These are phyloP conservation scores for Lysiphlebus fabarum DNA, from an alignment of 1,140 invertebrate genomes.

Conservation along the genomic window DNA sequence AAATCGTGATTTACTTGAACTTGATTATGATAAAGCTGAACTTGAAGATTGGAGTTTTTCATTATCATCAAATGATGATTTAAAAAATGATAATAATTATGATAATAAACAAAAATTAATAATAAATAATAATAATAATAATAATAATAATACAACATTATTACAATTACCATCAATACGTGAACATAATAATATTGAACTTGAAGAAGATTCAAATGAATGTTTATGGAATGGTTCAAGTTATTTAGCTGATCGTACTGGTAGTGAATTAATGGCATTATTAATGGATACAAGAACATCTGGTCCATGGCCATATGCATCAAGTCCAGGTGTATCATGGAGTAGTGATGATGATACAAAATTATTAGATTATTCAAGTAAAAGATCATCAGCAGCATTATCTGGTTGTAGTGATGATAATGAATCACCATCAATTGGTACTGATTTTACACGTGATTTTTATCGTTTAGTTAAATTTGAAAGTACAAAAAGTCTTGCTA, in stretches of 20 bases:
- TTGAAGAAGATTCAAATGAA: constrained; percentile 71
- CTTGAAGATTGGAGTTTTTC: constrained; percentile 77
- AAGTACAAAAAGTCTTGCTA: constrained; percentile 75
- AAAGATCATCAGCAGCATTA: constrained; percentile 66
- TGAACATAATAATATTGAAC: constrained; percentile 63
- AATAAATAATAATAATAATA: constrained; percentile 34
- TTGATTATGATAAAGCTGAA: constrained; percentile 72
- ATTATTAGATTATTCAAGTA: constrained; percentile 49
- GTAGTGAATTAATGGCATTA: constrained; percentile 53
- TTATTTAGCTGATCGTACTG: constrained; percentile 58
- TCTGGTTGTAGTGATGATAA: constrained; percentile 64
- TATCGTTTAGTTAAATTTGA: constrained; percentile 75
- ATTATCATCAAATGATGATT: constrained; percentile 63
- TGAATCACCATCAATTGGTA: constrained; percentile 66
- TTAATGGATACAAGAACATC: constrained; percentile 42
- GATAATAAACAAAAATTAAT: constrained; percentile 45
- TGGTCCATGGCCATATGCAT: constrained; percentile 46
- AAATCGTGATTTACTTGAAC: constrained; percentile 64
- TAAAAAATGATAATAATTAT: constrained; percentile 51
- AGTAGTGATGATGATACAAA: constrained; percentile 43
- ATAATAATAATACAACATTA: constrained; percentile 51
- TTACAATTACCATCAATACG: constrained; percentile 68
- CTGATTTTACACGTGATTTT: constrained; percentile 76
- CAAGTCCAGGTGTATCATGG: constrained; percentile 46
- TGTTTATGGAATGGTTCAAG: constrained; percentile 70